Evolutionary conservation across 2,797 vertebrate genomes (phyloP).

Genomic region (Eulemur rubriventer): DNA sequence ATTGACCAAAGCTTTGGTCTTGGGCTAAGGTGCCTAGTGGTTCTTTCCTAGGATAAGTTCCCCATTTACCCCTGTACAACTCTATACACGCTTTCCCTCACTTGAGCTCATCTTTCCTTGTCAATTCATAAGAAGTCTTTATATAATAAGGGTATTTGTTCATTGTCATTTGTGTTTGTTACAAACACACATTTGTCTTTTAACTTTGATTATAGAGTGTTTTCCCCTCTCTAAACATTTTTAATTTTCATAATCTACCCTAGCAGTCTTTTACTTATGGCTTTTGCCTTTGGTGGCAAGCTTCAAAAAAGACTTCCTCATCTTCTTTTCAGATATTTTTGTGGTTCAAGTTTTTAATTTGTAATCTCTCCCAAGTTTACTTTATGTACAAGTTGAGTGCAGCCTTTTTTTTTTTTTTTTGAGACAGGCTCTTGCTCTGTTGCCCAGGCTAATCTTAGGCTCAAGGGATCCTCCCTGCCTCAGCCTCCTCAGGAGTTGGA

Average conservation of each 20-base stretch:
- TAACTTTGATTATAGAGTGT: neutral
- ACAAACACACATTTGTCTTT: slow-evolving; percentile 14
- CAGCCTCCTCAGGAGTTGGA: too few species aligned
- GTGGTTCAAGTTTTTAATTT: neutral
- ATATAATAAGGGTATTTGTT: neutral
- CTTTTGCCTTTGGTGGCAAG: neutral
- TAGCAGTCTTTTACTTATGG: neutral
- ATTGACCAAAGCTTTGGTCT: neutral
- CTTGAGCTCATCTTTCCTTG: neutral
- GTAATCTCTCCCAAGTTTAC: neutral
- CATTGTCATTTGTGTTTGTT: neutral
- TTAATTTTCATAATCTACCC: neutral
- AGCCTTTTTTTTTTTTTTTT: neutral
- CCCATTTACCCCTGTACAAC: neutral
- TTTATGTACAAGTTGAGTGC: neutral
- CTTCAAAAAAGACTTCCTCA: neutral
- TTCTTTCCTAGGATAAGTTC: neutral
- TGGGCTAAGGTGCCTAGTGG: neutral
- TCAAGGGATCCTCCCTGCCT: too few species aligned
- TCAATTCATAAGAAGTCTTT: neutral
- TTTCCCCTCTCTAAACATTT: neutral
- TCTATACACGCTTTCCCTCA: neutral
- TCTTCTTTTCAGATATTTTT: neutral
- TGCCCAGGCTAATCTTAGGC: too few species aligned
- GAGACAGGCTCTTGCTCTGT: too few species aligned